Evolutionary conservation across 1,140 invertebrate species (phyloP).

Genomic region (Bombus sibiricus): DNA sequence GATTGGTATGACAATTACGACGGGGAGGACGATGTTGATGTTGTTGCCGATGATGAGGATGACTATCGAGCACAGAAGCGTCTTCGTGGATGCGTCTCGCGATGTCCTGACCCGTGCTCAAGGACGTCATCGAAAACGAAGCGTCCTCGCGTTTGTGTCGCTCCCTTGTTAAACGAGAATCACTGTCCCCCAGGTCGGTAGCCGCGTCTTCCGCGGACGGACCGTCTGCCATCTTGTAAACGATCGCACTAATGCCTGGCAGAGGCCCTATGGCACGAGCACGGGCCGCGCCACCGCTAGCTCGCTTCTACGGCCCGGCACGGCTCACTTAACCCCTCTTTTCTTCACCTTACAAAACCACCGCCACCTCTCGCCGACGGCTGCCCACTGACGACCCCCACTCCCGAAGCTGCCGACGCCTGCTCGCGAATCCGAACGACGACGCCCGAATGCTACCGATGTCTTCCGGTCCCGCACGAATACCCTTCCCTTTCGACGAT

Average conservation of each 20-base stretch:
- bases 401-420: slow-evolving; percentile 33
- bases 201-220: slow-evolving; percentile 73
- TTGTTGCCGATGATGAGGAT: slow-evolving; percentile 46
- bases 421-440: slow-evolving; percentile 34
- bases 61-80: slow-evolving; percentile 21
- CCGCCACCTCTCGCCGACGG: slow-evolving; percentile 65
- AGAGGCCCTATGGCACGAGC: slow-evolving; percentile 66
- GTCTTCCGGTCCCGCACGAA: not conserved
- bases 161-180: slow-evolving; percentile 71
- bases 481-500: not conserved
- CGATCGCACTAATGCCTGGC: slow-evolving; percentile 69
- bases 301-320: slow-evolving; percentile 59
- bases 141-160: slow-evolving; percentile 70
- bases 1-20: slow-evolving; percentile 33
- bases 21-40: slow-evolving; percentile 33
- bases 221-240: slow-evolving; percentile 80
- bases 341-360: slow-evolving; percentile 56
- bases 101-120: slow-evolving; percentile 42
- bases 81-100: slow-evolving; percentile 44
- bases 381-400: slow-evolving; percentile 51
- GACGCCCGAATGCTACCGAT: not conserved
- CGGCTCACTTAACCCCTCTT: slow-evolving; percentile 57
- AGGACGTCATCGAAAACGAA: slow-evolving; percentile 42
- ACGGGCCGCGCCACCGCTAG: slow-evolving; percentile 57
- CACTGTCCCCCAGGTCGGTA: slow-evolving; percentile 57